Evolutionary conservation across 1,140 invertebrate genomes (phyloP).

Genomic region (Drosophila fuyamai): DNA sequence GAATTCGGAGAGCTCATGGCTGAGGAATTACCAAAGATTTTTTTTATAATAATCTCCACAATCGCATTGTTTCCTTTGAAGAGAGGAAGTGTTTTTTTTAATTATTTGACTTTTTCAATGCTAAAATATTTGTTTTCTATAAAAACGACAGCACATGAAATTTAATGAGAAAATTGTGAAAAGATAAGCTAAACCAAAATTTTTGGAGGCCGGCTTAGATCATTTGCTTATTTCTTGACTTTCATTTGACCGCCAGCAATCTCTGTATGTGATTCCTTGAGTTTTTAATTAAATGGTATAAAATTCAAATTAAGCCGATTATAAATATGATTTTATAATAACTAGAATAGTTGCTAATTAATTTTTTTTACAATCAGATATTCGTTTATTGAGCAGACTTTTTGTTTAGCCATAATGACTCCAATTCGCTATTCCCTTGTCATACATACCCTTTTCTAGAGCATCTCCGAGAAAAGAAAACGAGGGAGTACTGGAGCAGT

Average conservation of each 20-base stretch:
- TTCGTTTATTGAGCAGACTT: no score
- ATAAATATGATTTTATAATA: background rate
- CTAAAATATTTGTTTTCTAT: background rate
- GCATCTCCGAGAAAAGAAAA: constrained; percentile 13
- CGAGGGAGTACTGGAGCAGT: constrained; percentile 24
- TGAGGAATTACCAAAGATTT: background rate
- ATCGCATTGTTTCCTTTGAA: background rate
- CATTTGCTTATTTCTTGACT: no score
- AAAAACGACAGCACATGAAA: no score
- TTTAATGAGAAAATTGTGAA: no score
- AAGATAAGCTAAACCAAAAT: no score
- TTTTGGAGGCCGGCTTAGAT: no score
- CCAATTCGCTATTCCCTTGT: background rate
- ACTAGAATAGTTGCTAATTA: background rate
- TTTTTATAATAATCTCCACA: background rate
- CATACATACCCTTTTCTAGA: constrained; percentile 4
- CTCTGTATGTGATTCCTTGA: no score
- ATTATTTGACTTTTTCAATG: background rate
- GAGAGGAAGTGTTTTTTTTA: background rate
- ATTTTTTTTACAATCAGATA: background rate
- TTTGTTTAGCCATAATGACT: no score
- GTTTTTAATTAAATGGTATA: no score
- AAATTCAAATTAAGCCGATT: no score
- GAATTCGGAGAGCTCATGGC: background rate
- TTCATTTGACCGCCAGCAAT: no score